Percentiles rank a stretch among this genome's conserved stretches.
These are phyloP conservation scores for Discoglossus pictus DNA, from an alignment of 2,797 vertebrate genomes.

Conservation along the genomic window DNA sequence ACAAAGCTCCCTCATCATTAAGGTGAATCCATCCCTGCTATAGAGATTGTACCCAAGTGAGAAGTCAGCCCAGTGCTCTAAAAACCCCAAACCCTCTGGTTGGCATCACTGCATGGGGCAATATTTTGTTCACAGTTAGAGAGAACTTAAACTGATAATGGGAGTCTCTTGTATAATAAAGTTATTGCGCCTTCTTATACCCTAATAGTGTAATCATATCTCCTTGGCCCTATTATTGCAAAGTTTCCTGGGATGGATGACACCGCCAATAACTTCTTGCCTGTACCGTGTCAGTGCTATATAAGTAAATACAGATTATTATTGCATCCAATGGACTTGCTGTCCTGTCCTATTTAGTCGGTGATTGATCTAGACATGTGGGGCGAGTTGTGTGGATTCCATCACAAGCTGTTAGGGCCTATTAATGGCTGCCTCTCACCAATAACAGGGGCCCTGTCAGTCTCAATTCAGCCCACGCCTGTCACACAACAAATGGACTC, in stretches of 20 bases:
- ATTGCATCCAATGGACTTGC: background rate
- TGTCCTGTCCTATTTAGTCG: conserved; percentile 18
- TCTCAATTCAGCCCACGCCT: conserved; percentile 2
- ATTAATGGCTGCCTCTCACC: conserved; percentile 13
- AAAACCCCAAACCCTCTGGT: too few relatives aligned
- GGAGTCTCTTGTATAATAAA: too few relatives aligned
- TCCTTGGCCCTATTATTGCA: conserved; percentile 3
- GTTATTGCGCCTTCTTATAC: too few relatives aligned
- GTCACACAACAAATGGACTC: conserved; percentile 20
- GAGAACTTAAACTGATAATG: too few relatives aligned
- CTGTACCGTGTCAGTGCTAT: background rate
- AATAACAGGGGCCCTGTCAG: conserved; percentile 4
- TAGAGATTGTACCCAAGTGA: too few relatives aligned
- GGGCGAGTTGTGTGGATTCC: conserved; percentile 1
- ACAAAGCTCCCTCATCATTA: too few relatives aligned
- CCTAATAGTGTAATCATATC: conserved; percentile 5
- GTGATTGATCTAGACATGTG: conserved; percentile 40
- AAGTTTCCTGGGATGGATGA: background rate
- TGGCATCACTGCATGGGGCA: too few relatives aligned
- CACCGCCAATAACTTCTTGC: conserved; percentile 2
- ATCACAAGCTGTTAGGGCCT: background rate
- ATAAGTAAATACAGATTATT: conserved; percentile 25
- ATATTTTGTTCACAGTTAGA: too few relatives aligned
- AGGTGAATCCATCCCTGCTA: too few relatives aligned
- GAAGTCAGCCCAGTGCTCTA: too few relatives aligned